Evolutionary conservation across 2,888 invertebrate genomes (phyloP).

Genomic region (Gibbula magus): DNA sequence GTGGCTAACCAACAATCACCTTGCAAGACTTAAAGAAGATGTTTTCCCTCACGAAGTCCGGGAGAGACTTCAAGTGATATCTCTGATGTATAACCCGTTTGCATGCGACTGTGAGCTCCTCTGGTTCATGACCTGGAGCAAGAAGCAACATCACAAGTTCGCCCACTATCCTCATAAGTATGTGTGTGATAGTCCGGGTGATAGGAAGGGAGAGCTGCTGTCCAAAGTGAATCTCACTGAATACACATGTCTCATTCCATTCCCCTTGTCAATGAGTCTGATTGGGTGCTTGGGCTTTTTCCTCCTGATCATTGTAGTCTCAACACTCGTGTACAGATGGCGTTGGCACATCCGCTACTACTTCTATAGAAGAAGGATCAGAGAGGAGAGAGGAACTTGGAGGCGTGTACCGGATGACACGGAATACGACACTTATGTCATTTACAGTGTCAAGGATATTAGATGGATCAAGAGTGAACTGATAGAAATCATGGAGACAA

Average conservation of each 20-base stretch:
- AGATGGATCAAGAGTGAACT: background rate
- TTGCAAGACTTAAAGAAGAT: background rate
- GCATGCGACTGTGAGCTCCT: slow-evolving; percentile 6
- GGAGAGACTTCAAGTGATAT: background rate
- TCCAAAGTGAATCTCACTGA: background rate
- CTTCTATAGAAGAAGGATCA: background rate
- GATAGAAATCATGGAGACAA: background rate
- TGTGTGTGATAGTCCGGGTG: background rate
- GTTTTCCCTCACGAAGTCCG: background rate
- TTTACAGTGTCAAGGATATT: background rate
- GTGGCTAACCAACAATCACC: background rate
- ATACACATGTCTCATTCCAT: background rate
- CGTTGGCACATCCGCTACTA: background rate
- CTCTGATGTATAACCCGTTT: background rate
- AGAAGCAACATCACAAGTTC: background rate
- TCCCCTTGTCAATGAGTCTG: background rate
- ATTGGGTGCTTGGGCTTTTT: background rate
- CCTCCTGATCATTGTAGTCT: background rate
- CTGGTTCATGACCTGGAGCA: background rate
- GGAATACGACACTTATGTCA: background rate
- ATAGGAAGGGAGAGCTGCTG: background rate
- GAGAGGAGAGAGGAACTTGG: background rate
- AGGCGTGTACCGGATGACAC: background rate
- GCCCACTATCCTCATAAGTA: background rate
- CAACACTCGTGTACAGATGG: background rate